phyloP scores from a whole-genome alignment of 1,140 invertebrate genomes.

The Drosophila parvula region DNA sequence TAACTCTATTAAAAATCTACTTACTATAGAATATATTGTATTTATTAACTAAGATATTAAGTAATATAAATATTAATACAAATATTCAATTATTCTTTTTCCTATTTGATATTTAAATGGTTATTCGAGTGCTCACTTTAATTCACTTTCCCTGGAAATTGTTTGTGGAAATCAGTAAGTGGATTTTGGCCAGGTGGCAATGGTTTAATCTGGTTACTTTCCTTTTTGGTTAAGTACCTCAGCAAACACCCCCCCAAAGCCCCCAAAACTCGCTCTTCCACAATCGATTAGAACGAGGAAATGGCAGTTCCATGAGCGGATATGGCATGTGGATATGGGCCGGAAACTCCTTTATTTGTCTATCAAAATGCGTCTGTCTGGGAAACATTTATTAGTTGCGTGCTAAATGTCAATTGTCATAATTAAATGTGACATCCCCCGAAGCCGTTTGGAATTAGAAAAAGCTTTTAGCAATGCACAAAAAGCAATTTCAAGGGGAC shows the following conservation, averaged over 20 bases:
- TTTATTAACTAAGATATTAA: neutral
- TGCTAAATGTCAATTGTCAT: conserved; percentile 75
- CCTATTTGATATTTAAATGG: too few species aligned
- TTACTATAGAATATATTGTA: too few species aligned
- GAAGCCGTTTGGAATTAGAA: conserved; percentile 66
- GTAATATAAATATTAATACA: neutral
- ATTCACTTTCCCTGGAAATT: neutral
- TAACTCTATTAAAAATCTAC: too few species aligned
- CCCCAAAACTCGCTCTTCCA: too few species aligned
- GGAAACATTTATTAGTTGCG: conserved; percentile 58
- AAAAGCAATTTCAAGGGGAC: conserved; percentile 29
- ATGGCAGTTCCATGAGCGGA: conserved; percentile 7
- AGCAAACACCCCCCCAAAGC: neutral
- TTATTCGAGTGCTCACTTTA: neutral
- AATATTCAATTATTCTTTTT: neutral
- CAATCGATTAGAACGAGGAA: conserved; percentile 13
- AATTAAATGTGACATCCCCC: conserved; percentile 64
- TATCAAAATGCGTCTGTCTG: conserved; percentile 21
- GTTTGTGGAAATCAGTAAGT: neutral
- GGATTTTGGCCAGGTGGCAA: conserved; percentile 7
- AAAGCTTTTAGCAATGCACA: conserved; percentile 65
- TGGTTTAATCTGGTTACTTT: conserved; percentile 10
- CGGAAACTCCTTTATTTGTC: conserved; percentile 19
- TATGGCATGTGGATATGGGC: conserved; percentile 21
- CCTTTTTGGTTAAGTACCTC: neutral